phyloP scores from a whole-genome alignment of 1,140 invertebrate genomes.

The Cotesia vestalis region DNA sequence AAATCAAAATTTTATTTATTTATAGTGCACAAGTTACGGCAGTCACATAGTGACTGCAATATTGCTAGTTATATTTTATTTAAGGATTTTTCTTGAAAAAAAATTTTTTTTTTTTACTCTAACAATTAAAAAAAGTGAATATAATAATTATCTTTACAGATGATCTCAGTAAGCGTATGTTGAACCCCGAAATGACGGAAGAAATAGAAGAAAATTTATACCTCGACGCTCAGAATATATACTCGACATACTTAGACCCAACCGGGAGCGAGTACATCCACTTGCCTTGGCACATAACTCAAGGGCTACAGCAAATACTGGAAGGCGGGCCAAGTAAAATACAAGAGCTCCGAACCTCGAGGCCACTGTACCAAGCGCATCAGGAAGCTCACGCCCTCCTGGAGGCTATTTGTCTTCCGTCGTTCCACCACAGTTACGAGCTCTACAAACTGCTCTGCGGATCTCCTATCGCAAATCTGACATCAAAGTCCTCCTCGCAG shows the following conservation, averaged over 20 bases:
- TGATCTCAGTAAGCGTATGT: conserved; percentile 81
- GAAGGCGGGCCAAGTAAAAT: conserved; percentile 73
- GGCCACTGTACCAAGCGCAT: conserved; percentile 83
- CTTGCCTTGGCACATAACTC: conserved; percentile 72
- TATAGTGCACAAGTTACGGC: too few relatives aligned
- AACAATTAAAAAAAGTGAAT: neutral
- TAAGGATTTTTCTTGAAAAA: too few relatives aligned
- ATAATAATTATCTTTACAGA: conserved; percentile 68
- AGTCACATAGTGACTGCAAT: too few relatives aligned
- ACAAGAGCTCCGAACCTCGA: conserved; percentile 79
- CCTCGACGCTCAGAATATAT: conserved; percentile 75
- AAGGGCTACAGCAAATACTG: conserved; percentile 73
- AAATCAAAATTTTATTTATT: too few relatives aligned
- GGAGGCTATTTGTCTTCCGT: conserved; percentile 79
- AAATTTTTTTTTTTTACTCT: neutral
- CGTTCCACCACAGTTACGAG: conserved; percentile 85
- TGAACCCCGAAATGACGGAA: conserved; percentile 79
- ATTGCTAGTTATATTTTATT: too few relatives aligned
- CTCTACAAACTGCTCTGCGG: conserved; percentile 77
- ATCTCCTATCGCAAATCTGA: conserved; percentile 51
- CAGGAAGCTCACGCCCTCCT: conserved; percentile 80
- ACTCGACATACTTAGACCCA: conserved; percentile 74
- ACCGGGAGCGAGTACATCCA: conserved; percentile 74
- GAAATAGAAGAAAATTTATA: conserved; percentile 75
- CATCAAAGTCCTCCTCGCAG: conserved; percentile 60